Base-by-base conservation (phyloP, 2,888 invertebrate species). In the Resseliella maxima region DNA sequence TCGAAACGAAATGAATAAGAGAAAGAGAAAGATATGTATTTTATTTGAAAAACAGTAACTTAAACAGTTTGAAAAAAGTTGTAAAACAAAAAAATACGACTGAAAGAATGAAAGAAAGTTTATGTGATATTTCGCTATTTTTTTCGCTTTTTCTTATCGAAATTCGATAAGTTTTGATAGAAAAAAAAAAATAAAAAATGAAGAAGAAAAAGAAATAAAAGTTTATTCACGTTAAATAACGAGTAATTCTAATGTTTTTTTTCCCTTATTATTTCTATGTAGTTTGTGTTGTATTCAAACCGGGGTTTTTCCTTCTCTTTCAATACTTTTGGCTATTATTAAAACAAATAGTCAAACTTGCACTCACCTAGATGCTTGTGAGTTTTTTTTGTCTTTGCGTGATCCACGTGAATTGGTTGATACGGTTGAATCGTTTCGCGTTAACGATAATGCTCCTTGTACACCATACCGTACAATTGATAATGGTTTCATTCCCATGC, bases 401-500 rank as follows among this genome's bases (percentile, higher is more conserved):
- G 91, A 90, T 89, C 91, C 90, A 88, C 90, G 91, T 89, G 91
- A 91, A 90, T 90, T 92, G 87, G 94, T 92, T 86, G 94, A 94
- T 86, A 94, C 93, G 88, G 94, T 94, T 90, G 91, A 91, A 89
- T 91, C 91, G 89, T 91, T 90, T 89, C 91, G 90, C 89, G 91
- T 90, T 89, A 91, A 89, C 88, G 91, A 89, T 89, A 91, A 90
- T 88, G 91, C 91, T 89, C 90, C 91, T 89, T 91, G 91, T 85
- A 91, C 90, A 46, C 91, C 91, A 85, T 90, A 91, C 46, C 91
- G 90, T 81, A 91, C 90, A 88, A 91, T 90, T 87, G 91, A 90
- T 88, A 91, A 89, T 85, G 91, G 91, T 90, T 96, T 96, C 91
- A 96, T 96, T 88, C 93, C 92, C 88, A 93, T 92, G 89, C 92